A percentile compares a stretch with the other conserved stretches of the same genome.
These are phyloP conservation scores for Cephalopholis sonnerati DNA, from an alignment of 2,113 vertebrate species.

Conservation along the genomic window DNA sequence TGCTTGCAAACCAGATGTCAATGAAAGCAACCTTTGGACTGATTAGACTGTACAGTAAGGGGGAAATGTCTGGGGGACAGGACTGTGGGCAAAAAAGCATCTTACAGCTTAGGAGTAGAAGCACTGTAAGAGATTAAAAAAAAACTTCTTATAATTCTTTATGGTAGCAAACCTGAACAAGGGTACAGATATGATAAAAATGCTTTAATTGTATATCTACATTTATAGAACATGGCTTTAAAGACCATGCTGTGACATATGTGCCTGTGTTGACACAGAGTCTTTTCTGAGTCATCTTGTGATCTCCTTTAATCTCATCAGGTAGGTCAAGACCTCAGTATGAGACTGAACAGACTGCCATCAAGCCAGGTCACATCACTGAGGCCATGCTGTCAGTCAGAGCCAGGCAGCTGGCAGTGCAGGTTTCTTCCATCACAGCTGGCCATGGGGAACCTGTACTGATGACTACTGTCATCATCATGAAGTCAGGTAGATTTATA, in stretches of 20 bases:
- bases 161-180: background rate
- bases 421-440: conserved; percentile 29
- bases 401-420: background rate
- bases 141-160: conserved; percentile 21
- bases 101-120: conserved; percentile 9
- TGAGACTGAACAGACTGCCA: conserved; percentile 26
- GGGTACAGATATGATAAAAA: background rate
- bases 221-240: background rate
- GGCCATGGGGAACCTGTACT: background rate
- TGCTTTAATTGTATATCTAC: background rate
- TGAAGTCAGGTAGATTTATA: background rate
- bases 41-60: conserved; percentile 38
- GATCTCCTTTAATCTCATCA: conserved; percentile 63
- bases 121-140: background rate
- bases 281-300: conserved; percentile 11
- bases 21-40: conserved; percentile 52
- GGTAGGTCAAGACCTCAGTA: conserved; percentile 36
- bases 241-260: conserved; percentile 7
- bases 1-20: conserved; percentile 65
- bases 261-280: conserved; percentile 19
- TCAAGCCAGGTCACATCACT: conserved; percentile 14
- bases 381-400: background rate
- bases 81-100: conserved; percentile 24
- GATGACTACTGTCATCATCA: background rate
- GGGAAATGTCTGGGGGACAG: conserved; percentile 11